Evolutionary conservation across 2,888 invertebrate species (phyloP).

Genomic region (Limnephilus marmoratus): DNA sequence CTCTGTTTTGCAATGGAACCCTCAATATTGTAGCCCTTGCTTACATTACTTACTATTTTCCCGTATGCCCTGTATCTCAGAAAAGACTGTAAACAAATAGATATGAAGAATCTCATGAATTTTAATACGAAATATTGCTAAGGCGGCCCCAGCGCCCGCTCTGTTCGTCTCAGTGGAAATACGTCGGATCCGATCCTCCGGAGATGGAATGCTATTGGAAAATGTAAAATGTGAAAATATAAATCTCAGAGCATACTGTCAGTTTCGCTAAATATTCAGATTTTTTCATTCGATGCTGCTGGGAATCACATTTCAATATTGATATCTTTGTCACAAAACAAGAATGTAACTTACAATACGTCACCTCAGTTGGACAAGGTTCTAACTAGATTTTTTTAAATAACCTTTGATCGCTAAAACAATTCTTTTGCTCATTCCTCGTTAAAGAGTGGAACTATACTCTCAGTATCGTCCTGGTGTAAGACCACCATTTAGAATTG

Average conservation of each 20-base stretch:
- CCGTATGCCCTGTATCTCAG: background rate
- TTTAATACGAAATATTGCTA: conserved; percentile 18
- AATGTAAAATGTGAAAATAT: conserved; percentile 16
- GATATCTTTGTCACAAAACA: background rate
- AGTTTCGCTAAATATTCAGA: background rate
- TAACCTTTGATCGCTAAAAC: too few species aligned
- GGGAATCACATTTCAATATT: background rate
- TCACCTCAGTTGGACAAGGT: too few species aligned
- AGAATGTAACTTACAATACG: background rate
- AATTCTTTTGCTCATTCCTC: too few species aligned
- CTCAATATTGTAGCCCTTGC: background rate
- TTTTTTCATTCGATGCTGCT: background rate
- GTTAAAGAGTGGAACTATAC: too few species aligned
- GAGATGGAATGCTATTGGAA: conserved; percentile 34
- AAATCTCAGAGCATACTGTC: background rate
- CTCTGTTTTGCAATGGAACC: too few species aligned
- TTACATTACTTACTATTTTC: background rate
- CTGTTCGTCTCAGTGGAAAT: background rate
- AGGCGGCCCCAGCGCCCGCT: background rate
- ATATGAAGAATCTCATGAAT: background rate
- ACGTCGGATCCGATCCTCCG: conserved; percentile 29
- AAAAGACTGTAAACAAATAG: background rate
- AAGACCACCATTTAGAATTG: too few species aligned
- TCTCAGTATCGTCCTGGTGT: too few species aligned
- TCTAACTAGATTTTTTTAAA: too few species aligned